These are phyloP conservation scores for Caradrina kadenii DNA, from an alignment of 2,888 invertebrate genomes.

Conservation along the genomic window DNA sequence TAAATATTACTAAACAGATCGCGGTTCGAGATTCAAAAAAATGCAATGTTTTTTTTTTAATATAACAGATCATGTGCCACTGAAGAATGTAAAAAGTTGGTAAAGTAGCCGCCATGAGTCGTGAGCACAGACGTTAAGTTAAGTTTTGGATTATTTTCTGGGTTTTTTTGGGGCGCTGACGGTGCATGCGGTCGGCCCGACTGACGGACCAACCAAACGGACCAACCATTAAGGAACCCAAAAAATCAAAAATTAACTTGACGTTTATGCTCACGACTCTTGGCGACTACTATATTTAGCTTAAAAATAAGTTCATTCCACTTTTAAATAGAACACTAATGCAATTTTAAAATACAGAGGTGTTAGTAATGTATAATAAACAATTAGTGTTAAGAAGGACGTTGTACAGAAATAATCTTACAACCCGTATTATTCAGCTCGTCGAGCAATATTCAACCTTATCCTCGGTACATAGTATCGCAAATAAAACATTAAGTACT, in stretches of 20 bases:
- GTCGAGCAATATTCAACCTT: conserved; percentile 17
- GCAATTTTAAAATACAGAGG: conserved; percentile 3
- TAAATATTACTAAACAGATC: conserved; percentile 25
- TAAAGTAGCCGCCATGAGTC: no score
- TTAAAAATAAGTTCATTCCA: conserved; percentile 2
- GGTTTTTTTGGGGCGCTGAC: no score
- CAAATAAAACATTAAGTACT: conserved; percentile 10
- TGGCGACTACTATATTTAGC: no score
- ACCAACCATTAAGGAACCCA: no score
- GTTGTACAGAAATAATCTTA: conserved; percentile 14
- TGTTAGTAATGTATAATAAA: neutral
- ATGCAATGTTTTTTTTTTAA: conserved; percentile 19
- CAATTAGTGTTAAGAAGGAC: neutral
- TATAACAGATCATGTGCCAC: conserved; percentile 11
- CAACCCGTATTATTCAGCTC: neutral
- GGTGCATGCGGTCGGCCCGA: no score
- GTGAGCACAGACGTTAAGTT: no score
- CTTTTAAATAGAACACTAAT: conserved; percentile 12
- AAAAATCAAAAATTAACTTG: no score
- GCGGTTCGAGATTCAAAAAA: conserved; percentile 29
- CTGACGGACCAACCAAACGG: no score
- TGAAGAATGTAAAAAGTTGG: conserved; percentile 4
- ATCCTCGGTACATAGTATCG: neutral
- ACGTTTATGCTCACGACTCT: no score
- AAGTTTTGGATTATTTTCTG: no score